A percentile compares a stretch with the other conserved stretches of the same genome.
These are phyloP conservation scores for Apteryx owenii DNA, from an alignment of 2,113 vertebrate genomes.

Conservation along the genomic window DNA sequence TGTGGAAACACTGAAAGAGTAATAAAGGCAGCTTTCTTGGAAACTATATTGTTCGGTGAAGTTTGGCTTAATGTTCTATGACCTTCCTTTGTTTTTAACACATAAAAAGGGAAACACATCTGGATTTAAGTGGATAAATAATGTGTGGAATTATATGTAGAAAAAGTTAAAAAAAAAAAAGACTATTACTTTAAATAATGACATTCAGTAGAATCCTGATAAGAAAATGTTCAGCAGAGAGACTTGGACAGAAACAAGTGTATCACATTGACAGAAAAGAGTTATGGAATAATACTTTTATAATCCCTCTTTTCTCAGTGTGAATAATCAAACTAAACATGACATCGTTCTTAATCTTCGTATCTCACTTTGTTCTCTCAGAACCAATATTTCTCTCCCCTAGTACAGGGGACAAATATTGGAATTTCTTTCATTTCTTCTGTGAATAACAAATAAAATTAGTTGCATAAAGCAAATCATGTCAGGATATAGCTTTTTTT, in stretches of 20 bases:
- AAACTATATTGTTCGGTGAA: constrained; percentile 13
- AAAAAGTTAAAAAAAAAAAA: not conserved
- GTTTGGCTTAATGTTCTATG: constrained; percentile 12
- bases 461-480: not conserved
- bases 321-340: not conserved
- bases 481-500: too few species aligned
- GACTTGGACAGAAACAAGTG: not conserved
- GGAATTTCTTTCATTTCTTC: not conserved
- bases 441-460: not conserved
- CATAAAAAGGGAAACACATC: not conserved
- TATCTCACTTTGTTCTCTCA: too few species aligned
- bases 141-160: not conserved
- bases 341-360: not conserved
- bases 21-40: not conserved
- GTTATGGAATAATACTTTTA: not conserved
- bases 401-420: not conserved
- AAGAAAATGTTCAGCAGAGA: not conserved
- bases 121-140: not conserved
- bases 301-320: not conserved
- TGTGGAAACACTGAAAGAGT: constrained; percentile 29
- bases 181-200: not conserved
- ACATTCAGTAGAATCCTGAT: not conserved
- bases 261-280: not conserved
- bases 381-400: not conserved
- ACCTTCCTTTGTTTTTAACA: not conserved